Base-by-base conservation (phyloP, 2,797 vertebrate genomes). In the Salarias fasciatus region DNA sequence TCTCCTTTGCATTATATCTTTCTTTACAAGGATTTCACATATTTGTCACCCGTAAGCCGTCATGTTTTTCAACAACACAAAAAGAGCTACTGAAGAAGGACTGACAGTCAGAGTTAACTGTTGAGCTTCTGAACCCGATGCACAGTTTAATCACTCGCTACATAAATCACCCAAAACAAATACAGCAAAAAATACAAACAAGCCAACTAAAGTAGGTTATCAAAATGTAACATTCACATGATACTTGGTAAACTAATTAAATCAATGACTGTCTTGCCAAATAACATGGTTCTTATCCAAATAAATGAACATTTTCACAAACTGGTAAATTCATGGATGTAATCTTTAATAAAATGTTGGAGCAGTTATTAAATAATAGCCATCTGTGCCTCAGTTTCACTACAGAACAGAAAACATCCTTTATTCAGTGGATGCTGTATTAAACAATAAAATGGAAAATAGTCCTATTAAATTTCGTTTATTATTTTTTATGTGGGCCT, bases 311-410 rank as follows among this genome's bases (percentile, higher is more conserved):
- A 37, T 41, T 72, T 24, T 10, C 18, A 30, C 14, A 10, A 15
- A 5, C 38, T 33, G 24, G 14, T 45, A 37, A 38, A 35, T 61
- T 40, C 35, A 47, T 44, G 61, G 67, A 49, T 29, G 30, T 11
- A 30, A 40, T 51, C 31, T 51, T 70, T 41, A 54, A 70, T 46
- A 56, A 75, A 61, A 40, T 50, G 44, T 24, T 24, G 18, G 18
- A 24, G 18, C 18, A 24, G 14, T 31, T 56, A 41, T 44, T 38
- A 49, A 49, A 18, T 33, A 53, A 44, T 42, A 36, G 28, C 18
- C 18, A 24, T 2, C 18, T 24, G 18, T 24, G 3, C 18, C 24
- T 24, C 18, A 24, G 18, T 24, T 24, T 2, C 2, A 24, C 18
- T 35, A 35, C 33, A 35, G 33, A 35, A 33, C 33, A 10, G 2